Conservation (phyloP, 1,140 invertebrate species). For the Zaprionus ornatus region DNA sequence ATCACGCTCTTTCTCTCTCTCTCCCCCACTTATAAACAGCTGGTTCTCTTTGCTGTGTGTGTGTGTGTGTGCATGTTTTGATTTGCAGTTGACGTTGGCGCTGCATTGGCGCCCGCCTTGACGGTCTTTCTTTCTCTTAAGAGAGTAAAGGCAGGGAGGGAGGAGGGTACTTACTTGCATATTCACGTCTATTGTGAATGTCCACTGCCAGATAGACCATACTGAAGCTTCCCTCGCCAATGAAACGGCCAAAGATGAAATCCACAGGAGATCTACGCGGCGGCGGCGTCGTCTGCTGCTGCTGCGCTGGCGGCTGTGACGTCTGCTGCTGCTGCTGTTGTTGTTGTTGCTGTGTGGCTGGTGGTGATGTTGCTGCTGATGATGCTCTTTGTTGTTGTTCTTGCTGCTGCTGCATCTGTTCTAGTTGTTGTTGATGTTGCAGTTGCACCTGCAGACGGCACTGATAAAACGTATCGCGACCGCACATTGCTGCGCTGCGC, state of each 20-base stretch:
- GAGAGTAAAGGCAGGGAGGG: neutral
- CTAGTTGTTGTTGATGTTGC: constrained; percentile 20
- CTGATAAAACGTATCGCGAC: constrained; percentile 33
- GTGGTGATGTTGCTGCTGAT: constrained; percentile 29
- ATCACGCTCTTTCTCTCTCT: neutral
- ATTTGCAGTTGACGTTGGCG: constrained; percentile 46
- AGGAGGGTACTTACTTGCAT: constrained; percentile 92
- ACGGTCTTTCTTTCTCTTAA: constrained; percentile 24
- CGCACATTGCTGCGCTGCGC: constrained; percentile 54
- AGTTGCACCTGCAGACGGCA: constrained; percentile 25
- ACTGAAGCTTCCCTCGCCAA: constrained; percentile 98
- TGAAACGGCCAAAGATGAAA: constrained; percentile 97
- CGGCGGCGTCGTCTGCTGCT: constrained; percentile 69
- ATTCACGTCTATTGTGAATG: constrained; percentile 94
- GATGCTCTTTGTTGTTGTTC: constrained; percentile 41
- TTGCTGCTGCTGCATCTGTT: constrained; percentile 24
- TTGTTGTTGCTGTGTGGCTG: constrained; percentile 36
- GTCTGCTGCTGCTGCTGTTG: constrained; percentile 34
- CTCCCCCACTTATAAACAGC: constrained; percentile 16
- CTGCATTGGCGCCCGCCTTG: constrained; percentile 9
- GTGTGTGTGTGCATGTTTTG: constrained; percentile 30
- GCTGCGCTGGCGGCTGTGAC: constrained; percentile 20
- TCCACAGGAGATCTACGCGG: constrained; percentile 92
- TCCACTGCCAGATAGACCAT: constrained; percentile 97
- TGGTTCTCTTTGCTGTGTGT: constrained; percentile 20